phyloP scores from a whole-genome alignment of 2,797 vertebrate genomes.

The Characodon lateralis region DNA sequence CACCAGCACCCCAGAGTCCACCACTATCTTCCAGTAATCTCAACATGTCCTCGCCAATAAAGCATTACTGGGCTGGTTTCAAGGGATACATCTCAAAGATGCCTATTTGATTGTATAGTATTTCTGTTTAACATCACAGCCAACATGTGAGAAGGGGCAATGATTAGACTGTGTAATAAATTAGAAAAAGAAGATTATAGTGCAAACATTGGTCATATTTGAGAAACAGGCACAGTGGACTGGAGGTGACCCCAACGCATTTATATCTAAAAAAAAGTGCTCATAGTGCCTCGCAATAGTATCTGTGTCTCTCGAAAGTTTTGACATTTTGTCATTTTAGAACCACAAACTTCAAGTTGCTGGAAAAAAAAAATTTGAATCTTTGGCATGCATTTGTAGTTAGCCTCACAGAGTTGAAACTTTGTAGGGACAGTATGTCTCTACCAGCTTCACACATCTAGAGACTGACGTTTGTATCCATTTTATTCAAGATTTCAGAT shows the following conservation, averaged over 20 bases:
- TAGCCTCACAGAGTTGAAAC: background rate
- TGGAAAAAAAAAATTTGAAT: background rate
- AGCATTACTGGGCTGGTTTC: slow-evolving; percentile 29
- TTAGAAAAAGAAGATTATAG: background rate
- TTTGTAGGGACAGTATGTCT: background rate
- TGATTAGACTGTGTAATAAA: background rate
- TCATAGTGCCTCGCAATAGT: background rate
- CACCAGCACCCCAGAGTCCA: slow-evolving; percentile 52
- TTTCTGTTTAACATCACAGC: background rate
- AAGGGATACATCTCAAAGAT: slow-evolving; percentile 15
- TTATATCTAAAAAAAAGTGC: background rate
- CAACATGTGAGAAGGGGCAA: background rate
- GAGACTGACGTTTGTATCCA: background rate
- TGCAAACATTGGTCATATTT: background rate
- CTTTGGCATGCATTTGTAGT: background rate
- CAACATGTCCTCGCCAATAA: slow-evolving; percentile 37
- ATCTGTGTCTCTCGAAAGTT: background rate
- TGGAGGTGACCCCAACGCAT: background rate
- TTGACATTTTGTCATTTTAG: background rate
- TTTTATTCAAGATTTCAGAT: too few species aligned
- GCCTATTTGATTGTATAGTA: slow-evolving; percentile 26
- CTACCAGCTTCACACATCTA: background rate
- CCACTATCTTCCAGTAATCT: slow-evolving; percentile 53
- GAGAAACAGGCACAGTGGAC: background rate
- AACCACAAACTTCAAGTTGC: background rate